Percentiles rank a stretch among this genome's conserved stretches.
Evolutionary conservation across 2,113 vertebrate genomes (phyloP).

Genomic region (Tauraco erythrolophus): DNA sequence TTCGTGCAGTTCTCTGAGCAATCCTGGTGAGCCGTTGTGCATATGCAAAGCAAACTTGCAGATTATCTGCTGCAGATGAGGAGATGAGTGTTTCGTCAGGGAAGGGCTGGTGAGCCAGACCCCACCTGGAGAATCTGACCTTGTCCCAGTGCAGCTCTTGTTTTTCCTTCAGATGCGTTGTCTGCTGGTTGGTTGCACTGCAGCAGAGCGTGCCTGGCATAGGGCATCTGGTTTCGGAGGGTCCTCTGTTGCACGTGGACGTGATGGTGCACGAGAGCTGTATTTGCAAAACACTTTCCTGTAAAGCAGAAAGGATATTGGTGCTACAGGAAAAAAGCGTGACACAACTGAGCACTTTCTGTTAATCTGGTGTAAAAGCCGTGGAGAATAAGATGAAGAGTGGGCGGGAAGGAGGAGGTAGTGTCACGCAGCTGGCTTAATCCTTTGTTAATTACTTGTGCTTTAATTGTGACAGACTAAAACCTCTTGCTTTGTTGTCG

Average conservation of each 20-base stretch:
- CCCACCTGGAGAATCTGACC: background rate
- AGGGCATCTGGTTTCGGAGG: background rate
- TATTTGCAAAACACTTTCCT: background rate
- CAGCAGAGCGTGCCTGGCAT: accelerated
- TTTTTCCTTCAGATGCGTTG: background rate
- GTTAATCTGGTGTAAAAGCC: background rate
- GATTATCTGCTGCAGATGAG: background rate
- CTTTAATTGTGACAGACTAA: background rate
- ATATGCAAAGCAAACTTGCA: background rate
- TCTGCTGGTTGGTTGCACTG: background rate
- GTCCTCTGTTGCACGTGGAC: accelerated
- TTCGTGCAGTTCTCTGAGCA: background rate
- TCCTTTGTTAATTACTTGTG: background rate
- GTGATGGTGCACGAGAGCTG: accelerated
- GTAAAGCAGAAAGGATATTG: accelerated
- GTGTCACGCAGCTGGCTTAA: background rate
- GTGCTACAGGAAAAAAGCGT: background rate
- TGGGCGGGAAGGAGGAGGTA: background rate
- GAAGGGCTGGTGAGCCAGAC: background rate
- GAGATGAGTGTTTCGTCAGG: accelerated
- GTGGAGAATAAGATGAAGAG: background rate
- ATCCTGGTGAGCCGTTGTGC: background rate
- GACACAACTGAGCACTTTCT: background rate
- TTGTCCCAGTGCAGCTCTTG: background rate
- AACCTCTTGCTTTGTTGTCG: background rate